A percentile compares a stretch with the other conserved stretches of the same genome.
Conservation (phyloP, 2,888 invertebrate genomes). For the Sinohyriopsis cumingii region DNA sequence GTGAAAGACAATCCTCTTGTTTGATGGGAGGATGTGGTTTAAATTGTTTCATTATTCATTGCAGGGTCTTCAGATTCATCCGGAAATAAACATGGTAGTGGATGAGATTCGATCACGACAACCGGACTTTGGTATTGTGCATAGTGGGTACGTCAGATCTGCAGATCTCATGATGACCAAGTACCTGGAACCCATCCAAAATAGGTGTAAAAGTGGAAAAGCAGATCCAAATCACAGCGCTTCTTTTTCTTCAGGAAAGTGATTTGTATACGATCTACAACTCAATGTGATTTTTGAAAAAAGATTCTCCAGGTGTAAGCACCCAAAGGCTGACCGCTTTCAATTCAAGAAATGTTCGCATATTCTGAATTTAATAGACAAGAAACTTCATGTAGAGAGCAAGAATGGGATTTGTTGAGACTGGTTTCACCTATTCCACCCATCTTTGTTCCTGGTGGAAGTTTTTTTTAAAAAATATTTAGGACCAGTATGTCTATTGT, state of each 20-base stretch:
- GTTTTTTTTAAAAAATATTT: too few relatives aligned
- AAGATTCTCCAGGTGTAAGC: too few relatives aligned
- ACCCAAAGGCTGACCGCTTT: too few relatives aligned
- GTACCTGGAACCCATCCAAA: constrained; percentile 13
- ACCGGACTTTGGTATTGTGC: constrained; percentile 21
- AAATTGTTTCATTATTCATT: constrained; percentile 1
- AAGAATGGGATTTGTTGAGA: too few relatives aligned
- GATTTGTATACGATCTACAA: too few relatives aligned
- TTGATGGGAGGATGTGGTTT: background rate
- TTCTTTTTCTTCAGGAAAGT: background rate
- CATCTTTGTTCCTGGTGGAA: too few relatives aligned
- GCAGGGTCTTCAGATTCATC: constrained; percentile 32
- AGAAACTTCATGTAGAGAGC: too few relatives aligned
- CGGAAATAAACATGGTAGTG: constrained; percentile 20
- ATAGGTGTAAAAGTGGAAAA: constrained; percentile 26
- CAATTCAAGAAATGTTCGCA: too few relatives aligned
- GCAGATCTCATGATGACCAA: constrained; percentile 27
- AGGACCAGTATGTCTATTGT: too few relatives aligned
- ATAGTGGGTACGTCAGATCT: constrained; percentile 37
- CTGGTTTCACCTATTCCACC: too few relatives aligned
- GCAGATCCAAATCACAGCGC: background rate
- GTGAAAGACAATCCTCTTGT: background rate
- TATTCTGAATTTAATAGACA: too few relatives aligned
- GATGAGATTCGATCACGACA: constrained; percentile 24
- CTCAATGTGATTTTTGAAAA: too few relatives aligned